Evolutionary conservation across 1,140 invertebrate species (phyloP).

Genomic region (Drosophila funebris): DNA sequence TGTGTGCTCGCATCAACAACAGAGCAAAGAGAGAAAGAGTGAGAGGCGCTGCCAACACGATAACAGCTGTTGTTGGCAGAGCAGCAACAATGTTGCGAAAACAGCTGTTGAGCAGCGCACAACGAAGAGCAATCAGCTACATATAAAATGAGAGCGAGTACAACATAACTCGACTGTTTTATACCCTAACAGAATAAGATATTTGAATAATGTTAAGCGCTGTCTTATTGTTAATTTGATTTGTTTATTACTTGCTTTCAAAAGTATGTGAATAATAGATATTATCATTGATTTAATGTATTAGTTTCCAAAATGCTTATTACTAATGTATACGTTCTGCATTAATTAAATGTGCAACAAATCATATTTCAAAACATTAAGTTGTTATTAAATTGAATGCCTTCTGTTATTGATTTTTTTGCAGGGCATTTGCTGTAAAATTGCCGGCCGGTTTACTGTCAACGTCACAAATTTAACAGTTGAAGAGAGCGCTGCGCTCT

Average conservation of each 20-base stretch:
- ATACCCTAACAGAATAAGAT: background rate
- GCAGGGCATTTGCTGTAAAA: constrained; percentile 35
- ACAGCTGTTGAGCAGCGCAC: constrained; percentile 63
- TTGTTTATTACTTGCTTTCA: too few relatives aligned
- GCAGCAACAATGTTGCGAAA: constrained; percentile 73
- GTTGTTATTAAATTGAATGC: background rate
- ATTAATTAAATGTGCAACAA: too few relatives aligned
- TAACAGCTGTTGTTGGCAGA: constrained; percentile 64
- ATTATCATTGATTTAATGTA: too few relatives aligned
- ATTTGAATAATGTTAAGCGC: background rate
- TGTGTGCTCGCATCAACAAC: constrained; percentile 52
- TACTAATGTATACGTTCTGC: too few relatives aligned
- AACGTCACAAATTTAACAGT: constrained; percentile 75
- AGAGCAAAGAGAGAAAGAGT: constrained; percentile 21
- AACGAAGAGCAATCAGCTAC: constrained; percentile 3
- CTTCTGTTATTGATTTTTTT: constrained; percentile 5
- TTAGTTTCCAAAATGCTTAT: too few relatives aligned
- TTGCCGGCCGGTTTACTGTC: constrained; percentile 69
- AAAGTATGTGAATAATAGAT: too few relatives aligned
- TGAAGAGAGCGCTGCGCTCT: constrained; percentile 51
- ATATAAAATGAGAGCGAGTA: constrained; percentile 6
- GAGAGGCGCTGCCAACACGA: constrained; percentile 32
- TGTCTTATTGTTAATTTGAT: too few relatives aligned
- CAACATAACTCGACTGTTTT: background rate
- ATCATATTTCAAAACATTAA: too few relatives aligned